Evolutionary conservation across 2,797 vertebrate genomes (phyloP), one percentile per base, ranked within the genome.

Genomic region (Orientallactaga sibirica): DNA sequence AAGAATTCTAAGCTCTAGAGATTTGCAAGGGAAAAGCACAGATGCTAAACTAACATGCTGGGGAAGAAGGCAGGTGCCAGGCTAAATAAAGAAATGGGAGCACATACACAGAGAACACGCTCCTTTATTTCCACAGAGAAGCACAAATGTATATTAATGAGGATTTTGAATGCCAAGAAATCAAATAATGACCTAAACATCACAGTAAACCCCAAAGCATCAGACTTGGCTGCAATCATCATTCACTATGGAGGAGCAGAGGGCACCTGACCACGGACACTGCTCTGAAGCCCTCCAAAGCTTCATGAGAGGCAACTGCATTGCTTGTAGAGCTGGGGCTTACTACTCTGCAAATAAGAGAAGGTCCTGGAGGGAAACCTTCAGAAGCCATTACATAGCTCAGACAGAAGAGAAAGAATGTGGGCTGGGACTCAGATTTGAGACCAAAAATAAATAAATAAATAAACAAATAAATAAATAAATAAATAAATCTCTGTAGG

Each of bases 121-220:
- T 91, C 88, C 80, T 97, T 96, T 95, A 94, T 91, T 89, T 96
- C 97, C 37, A 85, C 41, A 61, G 95, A 94, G 85, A 97, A 93
- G 79, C 80, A 91, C 8, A 92, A 79, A 83, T 94, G 84, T 96
- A 96, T 97, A 97, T 97, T 95, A 97, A 98, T 96, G 90, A 97
- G 83, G 27, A 92, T 70, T 76, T 37, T 61, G 86, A 96, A 96
- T 96, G 94, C 77, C 82, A 97, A 95, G 83, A 92, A 97, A 97
- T 98, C 96, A 97, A 97, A 97, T 2, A 96, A 95, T 29, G 90
- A 91, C 95, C 97, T 93, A 97, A 98, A 97, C 91, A 96, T 96
- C 81, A 80, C 90, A 94, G 83, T 88, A 95, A 97, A 95, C 82
- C 95, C 86, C 94, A 97, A 97, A 96, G 94, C 81, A 88, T n/a